Conservation (phyloP, 2,797 vertebrate genomes). For the Coluber constrictor region DNA sequence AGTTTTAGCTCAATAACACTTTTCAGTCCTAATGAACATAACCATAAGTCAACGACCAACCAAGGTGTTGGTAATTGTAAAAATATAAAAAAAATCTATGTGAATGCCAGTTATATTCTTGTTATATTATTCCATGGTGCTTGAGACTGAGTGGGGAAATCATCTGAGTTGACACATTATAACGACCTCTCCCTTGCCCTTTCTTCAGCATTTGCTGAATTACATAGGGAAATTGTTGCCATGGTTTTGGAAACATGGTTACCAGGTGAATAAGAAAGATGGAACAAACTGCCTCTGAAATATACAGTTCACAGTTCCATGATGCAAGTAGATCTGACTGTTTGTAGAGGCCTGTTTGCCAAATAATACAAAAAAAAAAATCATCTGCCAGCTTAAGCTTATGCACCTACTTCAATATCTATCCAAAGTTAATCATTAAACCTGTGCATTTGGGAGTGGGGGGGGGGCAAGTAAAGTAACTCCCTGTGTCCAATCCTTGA, state of each 20-base stretch:
- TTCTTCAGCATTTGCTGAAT: neutral
- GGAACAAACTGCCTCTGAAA: neutral
- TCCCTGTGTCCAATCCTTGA: neutral
- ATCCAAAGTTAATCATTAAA: neutral
- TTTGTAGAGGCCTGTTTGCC: neutral
- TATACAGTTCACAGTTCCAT: neutral
- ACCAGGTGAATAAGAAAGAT: neutral
- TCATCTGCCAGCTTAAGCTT: neutral
- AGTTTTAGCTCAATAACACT: neutral
- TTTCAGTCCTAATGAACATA: neutral
- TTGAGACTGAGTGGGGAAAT: neutral
- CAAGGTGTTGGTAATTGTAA: neutral
- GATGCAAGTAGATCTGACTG: neutral
- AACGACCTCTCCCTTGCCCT: neutral
- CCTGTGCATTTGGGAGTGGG: neutral
- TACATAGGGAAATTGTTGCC: neutral
- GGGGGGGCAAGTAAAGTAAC: neutral
- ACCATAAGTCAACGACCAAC: neutral
- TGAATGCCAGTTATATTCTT: neutral
- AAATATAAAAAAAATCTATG: neutral
- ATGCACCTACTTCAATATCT: neutral
- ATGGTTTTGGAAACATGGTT: neutral
- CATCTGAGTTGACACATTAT: neutral
- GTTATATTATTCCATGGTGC: neutral
- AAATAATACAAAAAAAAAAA: neutral